Evolutionary conservation across 1,140 invertebrate species (phyloP), one percentile per base, ranked within the genome.

Genomic region (Pseudobourletiella spinata): DNA sequence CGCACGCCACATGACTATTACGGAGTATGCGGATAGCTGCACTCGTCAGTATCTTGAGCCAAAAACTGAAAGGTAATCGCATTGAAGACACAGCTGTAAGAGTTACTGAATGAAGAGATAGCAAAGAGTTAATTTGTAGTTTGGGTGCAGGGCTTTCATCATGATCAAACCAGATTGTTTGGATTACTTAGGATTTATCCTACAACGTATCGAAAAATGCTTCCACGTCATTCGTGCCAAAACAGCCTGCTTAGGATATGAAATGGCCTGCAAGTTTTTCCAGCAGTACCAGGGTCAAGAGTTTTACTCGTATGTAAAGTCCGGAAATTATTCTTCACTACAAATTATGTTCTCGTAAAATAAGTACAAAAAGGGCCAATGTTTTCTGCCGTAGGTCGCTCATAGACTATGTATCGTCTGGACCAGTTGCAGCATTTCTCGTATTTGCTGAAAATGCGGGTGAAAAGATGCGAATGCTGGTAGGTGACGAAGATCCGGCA

Each of bases 401-500:
- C 2, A 72, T 85, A 67, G 81, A 83, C 61, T 79, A 83, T 72
- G 74, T 91, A 18, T 81, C 82, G n/a, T 83, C 83, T 59, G 86
- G 85, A 26, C 81, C 84, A 46, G 79, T 89, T 1, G 75, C 89
- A 69, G 84, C 81, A 14, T 72, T 92, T 71, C 84, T 90, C 73
- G 72, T 93, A 30, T 79, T 89, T 32, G 85, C 84, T n/a, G 81
- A 85, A 62, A 81, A 87, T 77, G 83, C 82, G 54, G 76, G 88
- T 6, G 71, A 77, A 58, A 77, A 71, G 65, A 86, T 82, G 81
- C 70, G 77, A 16, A 78, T 83, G 70, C 68, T 83, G 20, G 74
- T 87, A 51, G 88, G 86, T 18, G 44, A 51, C 22, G 29, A 60
- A 24, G 84, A 91, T 76, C 83, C 85, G 20, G 65, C 74, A 1